Evolutionary conservation across 2,797 vertebrate genomes (phyloP), one percentile per base, ranked within the genome.

Genomic region (Argyrosomus regius): DNA sequence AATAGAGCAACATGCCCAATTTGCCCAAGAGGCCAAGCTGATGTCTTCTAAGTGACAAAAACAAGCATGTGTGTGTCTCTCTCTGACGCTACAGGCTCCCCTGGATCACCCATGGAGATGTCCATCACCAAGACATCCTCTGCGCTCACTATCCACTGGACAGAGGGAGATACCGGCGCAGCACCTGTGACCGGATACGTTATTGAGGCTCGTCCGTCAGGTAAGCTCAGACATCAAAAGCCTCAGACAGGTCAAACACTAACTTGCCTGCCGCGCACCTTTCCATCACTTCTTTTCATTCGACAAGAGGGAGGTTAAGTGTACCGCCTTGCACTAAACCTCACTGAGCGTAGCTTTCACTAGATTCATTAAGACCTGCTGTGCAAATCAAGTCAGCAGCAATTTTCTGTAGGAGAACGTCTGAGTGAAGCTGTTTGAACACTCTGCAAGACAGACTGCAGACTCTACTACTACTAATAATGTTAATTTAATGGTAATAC

Each of bases 201-300:
- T 24, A 96, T 99, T 22, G 98, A 99, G 92, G 96, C 97, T 52
- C 95, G 97, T 48, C 96, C 98, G 39, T 99, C 98, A 94, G 98
- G 98, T 99, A 61, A 88, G 74, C 41, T 50, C 1, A 18, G 24
- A 24, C 41, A 60, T 31, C 28, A 13, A 46, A 57, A 6, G 1
- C 7, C 20, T 6, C 59, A 3, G 46, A 31, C n/a, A 0, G 24
- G 2, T 48, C 39, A 53, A 13, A 22, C 10, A 0, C 24, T 54
- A n/a, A 24, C 43, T 45, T 16, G 45, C 31, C 61, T 62, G 35
- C 57, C 63, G 31, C 0, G 10, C 57, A 78, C 60, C 63, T 63
- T 78, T 28, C 61, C 65, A 26, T 45, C 28, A 3, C 24, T 60
- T 64, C 48, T 28, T 52, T 67, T 49, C 73, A 56, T 64, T 56